phyloP scores from a whole-genome alignment of 2,113 vertebrate genomes.

The Panthera tigris region DNA sequence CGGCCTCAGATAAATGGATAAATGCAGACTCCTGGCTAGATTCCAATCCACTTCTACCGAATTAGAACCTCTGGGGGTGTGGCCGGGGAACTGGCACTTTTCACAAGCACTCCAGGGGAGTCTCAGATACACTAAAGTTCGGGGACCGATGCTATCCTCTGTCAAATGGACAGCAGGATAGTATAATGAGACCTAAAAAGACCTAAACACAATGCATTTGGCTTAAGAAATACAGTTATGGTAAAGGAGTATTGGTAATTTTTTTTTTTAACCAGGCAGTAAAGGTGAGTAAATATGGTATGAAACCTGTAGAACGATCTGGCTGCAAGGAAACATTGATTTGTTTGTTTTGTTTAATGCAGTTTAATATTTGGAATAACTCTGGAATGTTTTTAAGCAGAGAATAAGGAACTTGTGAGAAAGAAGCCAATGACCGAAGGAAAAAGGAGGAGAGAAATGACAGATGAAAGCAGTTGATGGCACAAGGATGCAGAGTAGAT shows the following conservation, averaged over 20 bases:
- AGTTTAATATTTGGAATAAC: neutral
- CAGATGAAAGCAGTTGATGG: rapidly evolving
- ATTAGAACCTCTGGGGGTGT: neutral
- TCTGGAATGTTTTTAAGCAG: neutral
- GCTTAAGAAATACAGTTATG: neutral
- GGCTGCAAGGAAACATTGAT: neutral
- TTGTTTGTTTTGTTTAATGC: neutral
- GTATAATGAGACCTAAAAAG: neutral
- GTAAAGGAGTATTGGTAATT: neutral
- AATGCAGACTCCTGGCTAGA: neutral
- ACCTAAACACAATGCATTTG: neutral
- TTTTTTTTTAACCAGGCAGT: neutral
- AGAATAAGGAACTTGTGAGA: neutral
- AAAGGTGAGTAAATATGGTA: neutral
- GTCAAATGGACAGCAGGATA: neutral
- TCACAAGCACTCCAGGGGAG: neutral
- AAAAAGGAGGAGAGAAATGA: neutral
- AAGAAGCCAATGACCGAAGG: neutral
- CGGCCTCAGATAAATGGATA: no score
- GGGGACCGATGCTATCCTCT: neutral
- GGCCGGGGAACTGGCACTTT: neutral
- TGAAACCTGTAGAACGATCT: neutral
- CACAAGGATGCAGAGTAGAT: rapidly evolving
- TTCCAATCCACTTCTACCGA: neutral
- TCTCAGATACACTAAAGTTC: neutral